Base-by-base conservation (phyloP, 2,888 invertebrate genomes). In the Lagria hirta region DNA sequence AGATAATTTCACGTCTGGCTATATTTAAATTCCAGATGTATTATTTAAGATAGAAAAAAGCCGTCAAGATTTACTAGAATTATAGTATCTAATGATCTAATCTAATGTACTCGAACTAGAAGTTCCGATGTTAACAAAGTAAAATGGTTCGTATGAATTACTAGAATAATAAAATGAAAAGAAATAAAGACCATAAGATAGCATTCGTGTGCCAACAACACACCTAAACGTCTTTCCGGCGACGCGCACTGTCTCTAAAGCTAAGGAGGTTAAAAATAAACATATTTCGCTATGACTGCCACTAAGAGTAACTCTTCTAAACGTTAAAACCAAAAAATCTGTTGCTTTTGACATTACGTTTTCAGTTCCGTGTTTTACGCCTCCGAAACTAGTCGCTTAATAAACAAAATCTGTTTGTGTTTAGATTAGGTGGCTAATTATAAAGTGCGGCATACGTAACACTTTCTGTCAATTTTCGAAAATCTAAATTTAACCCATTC, bases 221-320 rank as follows among this genome's bases (percentile, higher is more conserved):
- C 56, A 49, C 52, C 51, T 48, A n/a, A 54, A 43, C 56, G 54
- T 53, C 52, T 52, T 56, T 55, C 53, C 54, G 55, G 52, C 61
- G 58, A 50, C 57, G 55, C 52, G 44, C 28, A 45, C 52, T 58
- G 57, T 61, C 62, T 58, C 43, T 37, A 11, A 57, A 62, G 55
- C 57, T 54, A 55, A 57, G 33, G 57, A 55, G 55, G 61, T 64
- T 65, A 65, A 62, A 64, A 64, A 64, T 65, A 65, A 65, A 64
- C 57, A 59, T 52, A 58, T 59, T 60, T 59, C 58, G 59, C 58
- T 56, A 60, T 54, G 59, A 61, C 55, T 52, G 51, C 55, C 48
- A 48, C 52, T 44, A 53, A 54, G 43, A 54, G 56, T n/a, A n/a
- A n/a, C n/a, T n/a, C n/a, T n/a, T n/a, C n/a, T n/a, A n/a, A n/a